Conservation (phyloP, 2,888 invertebrate species). For the Cantharis rustica region DNA sequence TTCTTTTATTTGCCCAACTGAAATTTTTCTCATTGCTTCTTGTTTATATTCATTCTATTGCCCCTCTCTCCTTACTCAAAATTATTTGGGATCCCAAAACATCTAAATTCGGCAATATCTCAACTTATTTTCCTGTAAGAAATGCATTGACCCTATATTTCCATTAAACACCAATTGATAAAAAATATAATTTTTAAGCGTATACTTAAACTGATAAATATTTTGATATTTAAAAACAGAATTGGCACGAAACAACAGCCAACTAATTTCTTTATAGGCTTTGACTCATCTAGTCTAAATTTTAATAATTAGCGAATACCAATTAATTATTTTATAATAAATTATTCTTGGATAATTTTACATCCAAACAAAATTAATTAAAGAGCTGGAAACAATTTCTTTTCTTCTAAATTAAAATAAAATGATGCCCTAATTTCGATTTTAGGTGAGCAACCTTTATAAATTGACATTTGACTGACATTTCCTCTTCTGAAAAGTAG, state of each 20-base stretch:
- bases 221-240: neutral
- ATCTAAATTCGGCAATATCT: no score
- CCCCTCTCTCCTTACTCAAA: no score
- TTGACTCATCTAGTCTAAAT: neutral
- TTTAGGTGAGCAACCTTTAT: conserved; percentile 16
- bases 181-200: neutral
- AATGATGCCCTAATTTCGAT: conserved; percentile 8
- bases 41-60: no score
- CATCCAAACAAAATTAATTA: neutral
- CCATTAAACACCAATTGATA: neutral
- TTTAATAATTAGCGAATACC: neutral
- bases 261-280: neutral
- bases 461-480: conserved; percentile 18
- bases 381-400: neutral
- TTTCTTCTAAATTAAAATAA: conserved; percentile 3
- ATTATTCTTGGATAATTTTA: no score
- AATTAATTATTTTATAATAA: neutral
- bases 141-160: no score
- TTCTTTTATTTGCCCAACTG: no score
- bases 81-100: no score
- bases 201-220: neutral
- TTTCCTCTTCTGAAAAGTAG: conserved; percentile 11
- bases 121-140: no score
- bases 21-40: no score
- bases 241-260: neutral